Percentiles rank a stretch among this genome's conserved stretches.
Conservation (phyloP, 1,140 invertebrate species). For the Elymnias hypermnestra region DNA sequence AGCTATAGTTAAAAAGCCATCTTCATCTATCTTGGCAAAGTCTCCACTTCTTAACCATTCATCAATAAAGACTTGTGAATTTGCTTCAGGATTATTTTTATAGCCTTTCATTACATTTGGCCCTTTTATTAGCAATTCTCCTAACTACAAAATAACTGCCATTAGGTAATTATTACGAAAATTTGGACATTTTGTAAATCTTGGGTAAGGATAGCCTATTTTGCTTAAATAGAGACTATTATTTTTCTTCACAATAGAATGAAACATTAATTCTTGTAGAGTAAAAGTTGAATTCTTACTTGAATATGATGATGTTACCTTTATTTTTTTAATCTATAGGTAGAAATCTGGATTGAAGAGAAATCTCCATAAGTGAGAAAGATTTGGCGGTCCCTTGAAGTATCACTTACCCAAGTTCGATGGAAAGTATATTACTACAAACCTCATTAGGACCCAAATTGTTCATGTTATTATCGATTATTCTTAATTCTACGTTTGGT, state of each 20-base stretch:
- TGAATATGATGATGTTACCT: too few species aligned
- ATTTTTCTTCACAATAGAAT: too few species aligned
- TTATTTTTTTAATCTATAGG: too few species aligned
- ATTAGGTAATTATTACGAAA: not conserved
- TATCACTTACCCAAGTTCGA: too few species aligned
- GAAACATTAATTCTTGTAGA: too few species aligned
- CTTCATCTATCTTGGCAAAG: slow-evolving; percentile 84
- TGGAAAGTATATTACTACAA: too few species aligned
- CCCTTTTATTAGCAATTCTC: slow-evolving; percentile 82
- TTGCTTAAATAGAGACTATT: too few species aligned
- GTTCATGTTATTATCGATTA: slow-evolving; percentile 77
- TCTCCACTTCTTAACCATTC: slow-evolving; percentile 91
- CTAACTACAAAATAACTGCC: slow-evolving; percentile 55
- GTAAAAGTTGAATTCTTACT: too few species aligned
- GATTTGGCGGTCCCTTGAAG: too few species aligned
- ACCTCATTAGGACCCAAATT: slow-evolving; percentile 78
- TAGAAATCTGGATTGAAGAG: too few species aligned
- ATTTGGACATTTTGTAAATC: not conserved
- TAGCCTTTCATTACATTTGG: slow-evolving; percentile 88
- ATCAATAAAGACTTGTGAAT: slow-evolving; percentile 80
- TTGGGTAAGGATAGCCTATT: too few species aligned
- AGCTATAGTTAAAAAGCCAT: slow-evolving; percentile 82
- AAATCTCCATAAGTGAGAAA: too few species aligned
- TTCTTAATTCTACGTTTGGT: slow-evolving; percentile 80
- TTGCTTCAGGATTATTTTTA: slow-evolving; percentile 84